These are phyloP conservation scores for Drosophila quinaria DNA, from an alignment of 2,888 invertebrate species.

Conservation along the genomic window DNA sequence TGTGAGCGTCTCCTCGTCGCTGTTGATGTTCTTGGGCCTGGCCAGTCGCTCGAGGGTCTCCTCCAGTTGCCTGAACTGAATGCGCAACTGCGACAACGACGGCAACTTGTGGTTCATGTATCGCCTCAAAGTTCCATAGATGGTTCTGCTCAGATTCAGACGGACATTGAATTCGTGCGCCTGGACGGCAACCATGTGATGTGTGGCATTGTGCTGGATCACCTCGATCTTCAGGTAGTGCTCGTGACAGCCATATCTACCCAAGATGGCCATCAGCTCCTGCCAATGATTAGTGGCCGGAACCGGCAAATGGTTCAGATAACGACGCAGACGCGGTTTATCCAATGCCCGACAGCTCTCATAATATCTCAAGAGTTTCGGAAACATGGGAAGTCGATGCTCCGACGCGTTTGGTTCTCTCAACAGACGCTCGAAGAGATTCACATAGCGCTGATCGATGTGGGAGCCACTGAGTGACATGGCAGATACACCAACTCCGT, in stretches of 20 bases:
- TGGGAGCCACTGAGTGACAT: slow-evolving; percentile 66
- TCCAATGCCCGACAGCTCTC: slow-evolving; percentile 51
- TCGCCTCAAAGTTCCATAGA: slow-evolving; percentile 58
- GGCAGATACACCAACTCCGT: slow-evolving; percentile 51
- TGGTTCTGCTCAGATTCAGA: slow-evolving; percentile 52
- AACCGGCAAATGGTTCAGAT: slow-evolving; percentile 56
- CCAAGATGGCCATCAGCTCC: slow-evolving; percentile 60
- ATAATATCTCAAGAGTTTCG: slow-evolving; percentile 72
- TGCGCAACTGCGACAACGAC: slow-evolving; percentile 19
- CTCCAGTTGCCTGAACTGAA: slow-evolving; percentile 63
- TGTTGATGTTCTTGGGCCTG: slow-evolving; percentile 5
- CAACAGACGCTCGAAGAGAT: slow-evolving; percentile 58
- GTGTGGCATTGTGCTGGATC: slow-evolving; percentile 64
- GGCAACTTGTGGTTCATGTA: slow-evolving; percentile 20
- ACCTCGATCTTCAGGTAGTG: slow-evolving; percentile 69
- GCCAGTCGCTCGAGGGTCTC: slow-evolving; percentile 46
- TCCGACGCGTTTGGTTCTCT: slow-evolving; percentile 19
- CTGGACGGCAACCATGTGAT: slow-evolving; percentile 62
- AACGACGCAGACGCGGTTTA: slow-evolving; percentile 48
- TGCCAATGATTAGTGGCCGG: slow-evolving; percentile 63
- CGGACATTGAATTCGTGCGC: slow-evolving; percentile 62
- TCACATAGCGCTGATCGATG: slow-evolving; percentile 64
- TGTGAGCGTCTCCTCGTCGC: slow-evolving; percentile 61
- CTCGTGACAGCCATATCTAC: slow-evolving; percentile 73
- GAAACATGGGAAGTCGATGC: slow-evolving; percentile 47